Conservation (phyloP, 2,113 vertebrate genomes). For the Formicarius rufipectus region DNA sequence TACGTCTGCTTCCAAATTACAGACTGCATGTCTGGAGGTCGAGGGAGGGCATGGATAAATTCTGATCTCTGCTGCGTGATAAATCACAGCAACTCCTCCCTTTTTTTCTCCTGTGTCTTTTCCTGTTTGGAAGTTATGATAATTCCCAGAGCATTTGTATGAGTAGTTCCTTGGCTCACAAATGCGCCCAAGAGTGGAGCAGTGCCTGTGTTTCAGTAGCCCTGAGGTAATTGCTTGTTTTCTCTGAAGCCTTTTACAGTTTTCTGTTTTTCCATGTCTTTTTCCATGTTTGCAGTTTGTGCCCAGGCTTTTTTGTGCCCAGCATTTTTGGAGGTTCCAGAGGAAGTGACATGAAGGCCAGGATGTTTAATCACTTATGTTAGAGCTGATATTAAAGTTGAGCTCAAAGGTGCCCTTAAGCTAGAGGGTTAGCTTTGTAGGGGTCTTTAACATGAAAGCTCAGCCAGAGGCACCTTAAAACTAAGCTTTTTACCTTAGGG, state of each 20-base stretch:
- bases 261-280: fast-evolving
- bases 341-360: fast-evolving
- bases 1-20: neutral
- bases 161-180: neutral
- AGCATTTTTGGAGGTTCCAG: neutral
- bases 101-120: neutral
- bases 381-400: neutral
- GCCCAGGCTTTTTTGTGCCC: neutral
- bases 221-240: neutral
- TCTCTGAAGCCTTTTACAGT: neutral
- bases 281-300: no score
- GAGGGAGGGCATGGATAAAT: neutral
- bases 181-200: neutral
- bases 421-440: neutral
- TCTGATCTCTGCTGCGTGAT: neutral
- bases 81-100: neutral
- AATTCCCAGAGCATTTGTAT: neutral
- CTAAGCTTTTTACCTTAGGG: neutral
- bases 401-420: neutral
- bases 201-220: neutral
- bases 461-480: neutral
- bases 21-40: neutral
- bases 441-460: neutral
- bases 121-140: neutral
- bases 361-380: neutral